These are phyloP conservation scores for Iguana delicatissima DNA, from an alignment of 2,797 vertebrate genomes.

Conservation along the genomic window DNA sequence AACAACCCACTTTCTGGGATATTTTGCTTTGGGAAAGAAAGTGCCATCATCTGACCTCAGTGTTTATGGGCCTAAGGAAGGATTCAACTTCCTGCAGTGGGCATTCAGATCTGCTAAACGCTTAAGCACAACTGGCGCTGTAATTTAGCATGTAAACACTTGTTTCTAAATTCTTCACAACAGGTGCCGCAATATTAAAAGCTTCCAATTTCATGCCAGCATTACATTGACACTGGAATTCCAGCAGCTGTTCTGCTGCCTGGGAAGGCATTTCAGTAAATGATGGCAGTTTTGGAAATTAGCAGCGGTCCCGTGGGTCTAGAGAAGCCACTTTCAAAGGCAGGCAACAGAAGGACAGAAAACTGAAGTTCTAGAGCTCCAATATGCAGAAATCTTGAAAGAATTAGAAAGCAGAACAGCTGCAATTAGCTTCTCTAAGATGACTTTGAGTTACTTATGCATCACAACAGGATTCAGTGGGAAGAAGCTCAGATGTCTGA, in stretches of 20 bases:
- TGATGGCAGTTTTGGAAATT: conserved; percentile 37
- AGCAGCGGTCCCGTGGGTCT: neutral
- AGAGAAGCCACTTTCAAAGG: neutral
- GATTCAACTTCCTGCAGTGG: neutral
- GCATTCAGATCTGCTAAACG: neutral
- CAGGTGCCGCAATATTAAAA: neutral
- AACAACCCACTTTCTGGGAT: no score
- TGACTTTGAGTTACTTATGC: conserved; percentile 36
- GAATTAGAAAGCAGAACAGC: neutral
- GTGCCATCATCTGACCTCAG: neutral
- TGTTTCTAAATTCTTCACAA: conserved; percentile 19
- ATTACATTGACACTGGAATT: conserved; percentile 33
- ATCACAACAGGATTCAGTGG: conserved; percentile 31
- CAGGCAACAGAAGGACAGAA: neutral
- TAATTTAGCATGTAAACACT: neutral
- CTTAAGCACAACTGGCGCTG: neutral
- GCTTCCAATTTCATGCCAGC: neutral
- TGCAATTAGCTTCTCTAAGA: conserved; percentile 23
- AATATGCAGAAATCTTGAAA: conserved; percentile 45
- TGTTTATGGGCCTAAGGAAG: neutral
- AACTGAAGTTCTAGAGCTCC: conserved; percentile 22
- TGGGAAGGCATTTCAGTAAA: conserved; percentile 3
- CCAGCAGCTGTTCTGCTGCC: neutral
- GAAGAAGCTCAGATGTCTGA: conserved; percentile 20
- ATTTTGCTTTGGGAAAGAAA: neutral